phyloP scores from a whole-genome alignment of 2,797 vertebrate species.

The Acipenser oxyrinchus region DNA sequence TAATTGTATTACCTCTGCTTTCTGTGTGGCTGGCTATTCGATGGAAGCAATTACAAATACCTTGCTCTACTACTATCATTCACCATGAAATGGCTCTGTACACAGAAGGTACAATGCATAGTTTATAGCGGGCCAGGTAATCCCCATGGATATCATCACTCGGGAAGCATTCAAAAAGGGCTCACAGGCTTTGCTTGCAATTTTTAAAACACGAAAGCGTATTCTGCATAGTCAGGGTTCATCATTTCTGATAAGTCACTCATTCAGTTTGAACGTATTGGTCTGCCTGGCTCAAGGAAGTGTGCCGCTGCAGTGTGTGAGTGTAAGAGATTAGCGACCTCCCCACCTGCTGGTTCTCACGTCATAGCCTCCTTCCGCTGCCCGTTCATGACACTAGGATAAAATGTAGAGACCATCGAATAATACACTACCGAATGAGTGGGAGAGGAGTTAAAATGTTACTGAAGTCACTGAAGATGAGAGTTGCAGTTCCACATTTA shows the following conservation, averaged over 20 bases:
- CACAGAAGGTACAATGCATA: constrained; percentile 13
- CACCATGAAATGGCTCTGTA: constrained; percentile 4
- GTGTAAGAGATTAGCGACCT: too few species aligned
- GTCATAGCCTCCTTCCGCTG: too few species aligned
- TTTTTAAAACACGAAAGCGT: constrained; percentile 4
- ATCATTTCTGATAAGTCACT: background rate
- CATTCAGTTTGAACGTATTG: too few species aligned
- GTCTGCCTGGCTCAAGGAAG: too few species aligned
- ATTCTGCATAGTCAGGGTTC: background rate
- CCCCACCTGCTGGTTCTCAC: too few species aligned
- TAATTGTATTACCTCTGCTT: constrained; percentile 12
- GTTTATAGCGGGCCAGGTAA: constrained; percentile 16
- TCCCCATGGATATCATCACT: constrained; percentile 15
- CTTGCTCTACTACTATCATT: constrained; percentile 7
- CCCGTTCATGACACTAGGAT: too few species aligned
- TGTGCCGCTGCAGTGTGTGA: too few species aligned
- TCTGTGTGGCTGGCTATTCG: constrained; percentile 7
- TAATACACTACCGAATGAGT: too few species aligned
- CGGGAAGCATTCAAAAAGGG: constrained; percentile 11
- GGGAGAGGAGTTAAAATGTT: too few species aligned
- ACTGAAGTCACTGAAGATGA: too few species aligned
- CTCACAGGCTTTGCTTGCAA: background rate
- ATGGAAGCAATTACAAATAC: background rate
- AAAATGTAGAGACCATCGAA: too few species aligned
- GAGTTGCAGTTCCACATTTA: too few species aligned